These are phyloP conservation scores for Pyrrhia umbra DNA, from an alignment of 2,888 invertebrate species.

Conservation along the genomic window DNA sequence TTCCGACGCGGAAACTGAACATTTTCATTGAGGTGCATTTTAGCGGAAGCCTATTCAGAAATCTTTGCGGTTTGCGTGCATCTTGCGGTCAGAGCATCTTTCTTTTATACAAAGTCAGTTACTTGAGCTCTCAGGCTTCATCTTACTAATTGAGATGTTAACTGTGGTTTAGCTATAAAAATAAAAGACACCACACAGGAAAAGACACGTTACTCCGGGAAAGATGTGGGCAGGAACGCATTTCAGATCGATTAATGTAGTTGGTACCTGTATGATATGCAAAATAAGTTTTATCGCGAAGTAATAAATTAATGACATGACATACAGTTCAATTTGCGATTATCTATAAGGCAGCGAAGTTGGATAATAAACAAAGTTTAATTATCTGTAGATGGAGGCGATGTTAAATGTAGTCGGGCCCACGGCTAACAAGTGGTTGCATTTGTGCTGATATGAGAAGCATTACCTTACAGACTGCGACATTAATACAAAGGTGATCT, in stretches of 20 bases:
- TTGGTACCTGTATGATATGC: conserved; percentile 52
- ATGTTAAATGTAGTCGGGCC: conserved; percentile 55
- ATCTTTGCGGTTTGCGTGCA: conserved; percentile 49
- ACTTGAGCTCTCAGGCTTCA: conserved; percentile 50
- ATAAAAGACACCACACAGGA: conserved; percentile 27
- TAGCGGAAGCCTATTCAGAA: conserved; percentile 57
- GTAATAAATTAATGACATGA: conserved; percentile 58
- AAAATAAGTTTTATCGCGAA: conserved; percentile 50
- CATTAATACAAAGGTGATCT: conserved; percentile 45
- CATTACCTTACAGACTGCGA: conserved; percentile 37
- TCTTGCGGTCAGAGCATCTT: conserved; percentile 44
- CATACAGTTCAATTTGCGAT: conserved; percentile 63
- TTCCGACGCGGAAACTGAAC: background rate
- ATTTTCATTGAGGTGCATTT: conserved; percentile 36
- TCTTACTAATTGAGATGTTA: conserved; percentile 61
- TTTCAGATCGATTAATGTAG: conserved; percentile 45
- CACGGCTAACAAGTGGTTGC: conserved; percentile 50
- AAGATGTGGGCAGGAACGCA: conserved; percentile 32
- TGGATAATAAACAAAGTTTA: conserved; percentile 62
- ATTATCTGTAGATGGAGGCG: conserved; percentile 60
- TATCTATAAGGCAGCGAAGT: conserved; percentile 59
- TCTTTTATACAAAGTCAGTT: conserved; percentile 46
- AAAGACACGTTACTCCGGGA: conserved; percentile 30
- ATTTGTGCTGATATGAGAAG: conserved; percentile 55
- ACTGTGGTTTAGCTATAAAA: conserved; percentile 41